Percentiles rank a stretch among this genome's conserved stretches.
These are phyloP conservation scores for Cryptops parisi DNA, from an alignment of 2,888 invertebrate species.

Conservation along the genomic window DNA sequence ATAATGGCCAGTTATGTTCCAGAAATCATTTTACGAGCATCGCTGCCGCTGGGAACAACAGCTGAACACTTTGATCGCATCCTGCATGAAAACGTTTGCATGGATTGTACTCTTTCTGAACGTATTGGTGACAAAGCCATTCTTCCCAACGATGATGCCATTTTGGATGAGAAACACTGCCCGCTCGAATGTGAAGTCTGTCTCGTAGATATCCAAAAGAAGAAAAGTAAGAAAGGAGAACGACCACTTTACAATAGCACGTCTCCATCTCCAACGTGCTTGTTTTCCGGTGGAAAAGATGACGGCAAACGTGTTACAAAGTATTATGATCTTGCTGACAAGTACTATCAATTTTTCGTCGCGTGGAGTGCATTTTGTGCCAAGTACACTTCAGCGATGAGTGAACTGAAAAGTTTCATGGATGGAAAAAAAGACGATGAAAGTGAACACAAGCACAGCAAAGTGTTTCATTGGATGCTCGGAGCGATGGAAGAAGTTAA, in stretches of 20 bases:
- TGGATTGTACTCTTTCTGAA: background rate
- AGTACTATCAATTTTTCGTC: background rate
- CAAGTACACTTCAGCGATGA: background rate
- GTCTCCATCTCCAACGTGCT: background rate
- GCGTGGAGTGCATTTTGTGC: constrained; percentile 1
- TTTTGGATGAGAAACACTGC: background rate
- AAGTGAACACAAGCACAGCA: background rate
- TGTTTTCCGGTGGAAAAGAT: background rate
- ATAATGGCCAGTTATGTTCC: background rate
- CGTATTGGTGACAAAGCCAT: background rate
- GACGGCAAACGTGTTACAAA: background rate
- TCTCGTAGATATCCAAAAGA: background rate
- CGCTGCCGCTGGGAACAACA: background rate
- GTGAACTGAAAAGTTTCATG: background rate
- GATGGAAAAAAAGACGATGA: background rate
- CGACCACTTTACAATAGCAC: no score
- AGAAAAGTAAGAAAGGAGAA: background rate
- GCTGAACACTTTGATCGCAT: background rate
- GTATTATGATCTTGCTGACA: background rate
- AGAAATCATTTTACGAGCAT: background rate
- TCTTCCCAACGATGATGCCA: background rate
- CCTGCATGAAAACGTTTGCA: background rate
- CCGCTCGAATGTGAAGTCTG: background rate
- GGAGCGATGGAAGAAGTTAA: background rate
- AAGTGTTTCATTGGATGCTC: background rate